phyloP scores from a whole-genome alignment of 2,113 vertebrate species.

The Piprites chloris region DNA sequence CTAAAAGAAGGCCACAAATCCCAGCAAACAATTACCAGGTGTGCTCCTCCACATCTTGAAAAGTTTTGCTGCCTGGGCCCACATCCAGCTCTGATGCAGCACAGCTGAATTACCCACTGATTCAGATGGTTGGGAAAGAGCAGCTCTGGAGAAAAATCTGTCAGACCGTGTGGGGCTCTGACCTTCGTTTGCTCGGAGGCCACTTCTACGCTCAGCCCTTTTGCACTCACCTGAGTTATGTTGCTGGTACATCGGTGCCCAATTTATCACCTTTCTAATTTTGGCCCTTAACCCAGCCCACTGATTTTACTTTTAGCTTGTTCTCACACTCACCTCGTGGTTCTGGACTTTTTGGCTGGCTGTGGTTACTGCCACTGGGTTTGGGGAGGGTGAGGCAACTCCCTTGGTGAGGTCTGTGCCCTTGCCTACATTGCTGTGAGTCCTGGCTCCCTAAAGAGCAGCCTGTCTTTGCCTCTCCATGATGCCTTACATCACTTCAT shows the following conservation, averaged over 20 bases:
- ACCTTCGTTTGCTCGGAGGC: not conserved
- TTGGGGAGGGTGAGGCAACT: not conserved
- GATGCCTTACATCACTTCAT: not conserved
- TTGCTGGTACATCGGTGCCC: not conserved
- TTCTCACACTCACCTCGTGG: not conserved
- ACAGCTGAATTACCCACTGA: not conserved
- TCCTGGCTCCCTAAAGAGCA: not conserved
- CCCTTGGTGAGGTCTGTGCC: not conserved
- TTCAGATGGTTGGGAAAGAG: not conserved
- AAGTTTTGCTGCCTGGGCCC: not conserved
- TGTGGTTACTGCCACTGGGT: not conserved
- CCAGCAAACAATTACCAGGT: not conserved
- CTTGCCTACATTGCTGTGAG: not conserved
- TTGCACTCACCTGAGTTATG: not conserved
- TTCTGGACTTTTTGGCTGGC: not conserved
- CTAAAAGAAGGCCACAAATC: not conserved
- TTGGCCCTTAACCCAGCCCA: not conserved
- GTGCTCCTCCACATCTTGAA: not conserved
- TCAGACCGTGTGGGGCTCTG: fast-evolving
- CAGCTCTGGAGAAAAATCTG: not conserved
- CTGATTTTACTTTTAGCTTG: not conserved
- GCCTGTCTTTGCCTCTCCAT: not conserved
- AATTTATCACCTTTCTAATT: not conserved
- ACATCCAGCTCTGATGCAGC: not conserved
- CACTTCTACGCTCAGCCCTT: not conserved